Evolutionary conservation across 92 coral and sea anemone genomes (phyloP).

Genomic region (Actinostola sp.): DNA sequence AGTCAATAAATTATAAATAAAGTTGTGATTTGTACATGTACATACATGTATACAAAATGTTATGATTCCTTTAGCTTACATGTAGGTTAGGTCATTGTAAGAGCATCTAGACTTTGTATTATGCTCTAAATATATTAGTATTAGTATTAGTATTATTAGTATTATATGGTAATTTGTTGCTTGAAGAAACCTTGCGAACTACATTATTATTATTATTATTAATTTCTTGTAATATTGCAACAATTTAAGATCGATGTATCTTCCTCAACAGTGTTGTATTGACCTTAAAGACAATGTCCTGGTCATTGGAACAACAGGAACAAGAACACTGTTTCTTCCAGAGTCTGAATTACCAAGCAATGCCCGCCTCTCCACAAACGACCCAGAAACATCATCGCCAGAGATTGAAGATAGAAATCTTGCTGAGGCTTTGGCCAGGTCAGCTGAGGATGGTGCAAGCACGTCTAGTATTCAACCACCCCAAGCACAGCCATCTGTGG

Average conservation of each 20-base stretch:
- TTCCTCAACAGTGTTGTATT: slow-evolving; percentile 76
- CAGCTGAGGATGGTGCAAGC: slow-evolving; percentile 64
- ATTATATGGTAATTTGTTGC: no score
- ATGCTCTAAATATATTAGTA: no score
- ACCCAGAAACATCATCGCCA: slow-evolving; percentile 48
- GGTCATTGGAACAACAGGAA: slow-evolving; percentile 95
- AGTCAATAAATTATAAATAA: no score
- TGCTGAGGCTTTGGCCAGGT: slow-evolving; percentile 85
- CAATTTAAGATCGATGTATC: not conserved
- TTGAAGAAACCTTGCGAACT: no score
- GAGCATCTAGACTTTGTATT: no score
- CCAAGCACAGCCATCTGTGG: not conserved
- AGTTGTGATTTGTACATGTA: no score
- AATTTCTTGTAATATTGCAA: not conserved
- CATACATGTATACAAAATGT: no score
- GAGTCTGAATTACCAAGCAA: slow-evolving; percentile 87
- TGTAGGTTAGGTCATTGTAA: not conserved
- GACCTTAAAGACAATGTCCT: slow-evolving; percentile 87
- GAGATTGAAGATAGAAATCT: slow-evolving; percentile 86
- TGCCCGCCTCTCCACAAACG: slow-evolving; percentile 81
- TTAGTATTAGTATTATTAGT: no score
- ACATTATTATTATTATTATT: not conserved
- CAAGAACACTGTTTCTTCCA: slow-evolving; percentile 84
- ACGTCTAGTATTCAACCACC: not conserved
- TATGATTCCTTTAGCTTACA: no score